A percentile compares a stretch with the other conserved stretches of the same genome.
Evolutionary conservation across 2,113 vertebrate species (phyloP).

Genomic region (Entelurus aequoreus): DNA sequence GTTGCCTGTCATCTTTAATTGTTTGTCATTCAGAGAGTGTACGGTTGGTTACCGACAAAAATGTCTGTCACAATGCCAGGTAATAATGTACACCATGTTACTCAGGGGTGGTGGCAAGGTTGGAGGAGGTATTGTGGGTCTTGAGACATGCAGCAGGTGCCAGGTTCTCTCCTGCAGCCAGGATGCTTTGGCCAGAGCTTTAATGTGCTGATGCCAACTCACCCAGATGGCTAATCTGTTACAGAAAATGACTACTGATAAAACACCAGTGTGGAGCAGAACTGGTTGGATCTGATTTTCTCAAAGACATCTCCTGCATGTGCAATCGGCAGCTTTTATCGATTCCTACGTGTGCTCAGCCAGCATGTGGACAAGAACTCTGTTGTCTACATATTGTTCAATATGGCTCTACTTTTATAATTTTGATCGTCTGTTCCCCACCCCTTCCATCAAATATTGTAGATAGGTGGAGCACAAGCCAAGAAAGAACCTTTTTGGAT

Average conservation of each 20-base stretch:
- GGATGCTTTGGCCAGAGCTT: slow-evolving; percentile 43
- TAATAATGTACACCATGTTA: background rate
- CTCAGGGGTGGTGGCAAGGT: slow-evolving; percentile 2
- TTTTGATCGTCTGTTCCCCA: background rate
- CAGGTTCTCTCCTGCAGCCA: slow-evolving; percentile 36
- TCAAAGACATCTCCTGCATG: slow-evolving; percentile 2
- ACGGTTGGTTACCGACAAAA: background rate
- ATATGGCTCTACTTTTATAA: background rate
- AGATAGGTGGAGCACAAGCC: no score
- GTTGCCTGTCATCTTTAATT: no score
- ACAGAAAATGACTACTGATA: slow-evolving; percentile 53
- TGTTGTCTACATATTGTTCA: background rate
- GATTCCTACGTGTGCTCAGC: slow-evolving; percentile 12
- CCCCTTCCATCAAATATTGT: no score
- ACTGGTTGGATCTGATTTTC: slow-evolving; percentile 20
- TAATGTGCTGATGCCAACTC: slow-evolving; percentile 33
- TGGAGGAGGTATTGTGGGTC: slow-evolving; percentile 23
- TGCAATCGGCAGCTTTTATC: slow-evolving; percentile 20
- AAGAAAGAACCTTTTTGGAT: no score
- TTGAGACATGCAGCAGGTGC: slow-evolving; percentile 33
- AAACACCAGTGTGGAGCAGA: slow-evolving; percentile 48
- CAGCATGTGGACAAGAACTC: slow-evolving; percentile 4
- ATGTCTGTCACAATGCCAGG: background rate
- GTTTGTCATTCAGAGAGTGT: background rate
- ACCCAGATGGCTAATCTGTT: slow-evolving; percentile 64